Percentiles rank a stretch among this genome's conserved stretches.
Evolutionary conservation across 2,888 invertebrate species (phyloP).

Genomic region (Busseola fusca): DNA sequence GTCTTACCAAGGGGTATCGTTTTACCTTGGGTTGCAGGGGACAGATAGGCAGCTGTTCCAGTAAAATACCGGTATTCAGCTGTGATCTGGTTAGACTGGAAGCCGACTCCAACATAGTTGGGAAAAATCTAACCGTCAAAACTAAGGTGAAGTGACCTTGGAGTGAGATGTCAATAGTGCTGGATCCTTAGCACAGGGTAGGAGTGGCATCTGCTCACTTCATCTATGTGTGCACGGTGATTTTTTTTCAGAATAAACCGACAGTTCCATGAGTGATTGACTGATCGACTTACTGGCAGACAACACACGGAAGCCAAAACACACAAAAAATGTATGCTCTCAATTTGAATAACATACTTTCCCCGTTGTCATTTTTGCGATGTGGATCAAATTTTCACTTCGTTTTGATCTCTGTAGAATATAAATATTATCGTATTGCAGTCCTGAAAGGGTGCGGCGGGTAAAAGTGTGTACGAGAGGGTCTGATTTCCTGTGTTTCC

Average conservation of each 20-base stretch:
- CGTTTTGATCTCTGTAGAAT: neutral
- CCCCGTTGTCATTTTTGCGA: neutral
- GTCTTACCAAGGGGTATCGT: too few relatives aligned
- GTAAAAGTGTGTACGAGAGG: too few relatives aligned
- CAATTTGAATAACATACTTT: neutral
- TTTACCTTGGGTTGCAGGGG: too few relatives aligned
- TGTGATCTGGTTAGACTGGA: too few relatives aligned
- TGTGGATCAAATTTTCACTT: neutral
- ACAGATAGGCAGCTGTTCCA: too few relatives aligned
- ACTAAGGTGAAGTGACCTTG: neutral
- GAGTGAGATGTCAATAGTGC: neutral
- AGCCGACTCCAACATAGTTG: too few relatives aligned
- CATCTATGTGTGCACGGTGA: neutral
- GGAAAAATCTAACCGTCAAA: neutral
- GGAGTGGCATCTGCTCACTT: neutral
- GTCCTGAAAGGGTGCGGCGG: neutral
- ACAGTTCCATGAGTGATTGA: neutral
- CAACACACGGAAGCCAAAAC: neutral
- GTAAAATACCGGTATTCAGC: too few relatives aligned
- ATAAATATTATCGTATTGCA: neutral
- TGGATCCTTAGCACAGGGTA: too few relatives aligned
- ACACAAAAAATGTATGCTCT: neutral
- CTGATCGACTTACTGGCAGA: too few relatives aligned
- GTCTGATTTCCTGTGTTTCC: neutral
- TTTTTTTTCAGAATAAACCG: neutral